These are phyloP conservation scores for Collichthys lucidus DNA, from an alignment of 2,113 vertebrate genomes.

Conservation along the genomic window DNA sequence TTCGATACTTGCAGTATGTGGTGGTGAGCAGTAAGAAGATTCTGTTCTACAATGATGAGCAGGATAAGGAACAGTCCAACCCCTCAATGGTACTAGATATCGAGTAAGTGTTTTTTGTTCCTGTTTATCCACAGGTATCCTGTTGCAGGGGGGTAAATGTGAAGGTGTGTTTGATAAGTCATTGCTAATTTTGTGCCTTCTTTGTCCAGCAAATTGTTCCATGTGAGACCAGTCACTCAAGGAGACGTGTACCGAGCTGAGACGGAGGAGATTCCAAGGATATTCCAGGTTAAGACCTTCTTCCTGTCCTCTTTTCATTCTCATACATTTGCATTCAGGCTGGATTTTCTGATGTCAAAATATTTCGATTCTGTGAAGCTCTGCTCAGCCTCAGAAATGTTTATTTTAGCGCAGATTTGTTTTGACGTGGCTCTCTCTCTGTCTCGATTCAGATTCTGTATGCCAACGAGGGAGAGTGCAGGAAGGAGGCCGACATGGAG, in stretches of 20 bases:
- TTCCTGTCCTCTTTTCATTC: neutral
- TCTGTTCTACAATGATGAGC: constrained; percentile 98
- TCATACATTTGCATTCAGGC: neutral
- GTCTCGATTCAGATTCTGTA: constrained; percentile 90
- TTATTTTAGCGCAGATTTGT: neutral
- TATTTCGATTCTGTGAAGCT: neutral
- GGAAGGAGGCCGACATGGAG: constrained; percentile 95
- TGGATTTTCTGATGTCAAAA: neutral
- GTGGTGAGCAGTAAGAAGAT: constrained; percentile 99
- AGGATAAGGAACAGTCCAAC: constrained; percentile 97
- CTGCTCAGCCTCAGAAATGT: constrained; percentile 1
- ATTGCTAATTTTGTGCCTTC: constrained; percentile 5
- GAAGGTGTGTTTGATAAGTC: neutral
- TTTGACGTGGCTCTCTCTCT: neutral
- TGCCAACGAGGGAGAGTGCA: constrained; percentile 98
- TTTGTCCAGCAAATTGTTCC: constrained; percentile 93
- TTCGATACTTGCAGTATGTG: constrained; percentile 89
- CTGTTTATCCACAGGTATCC: neutral
- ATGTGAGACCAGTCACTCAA: constrained; percentile 98
- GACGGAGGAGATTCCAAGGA: constrained; percentile 97
- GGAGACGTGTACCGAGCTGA: constrained; percentile 99
- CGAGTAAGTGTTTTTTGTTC: constrained; percentile 89
- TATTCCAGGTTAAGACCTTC: constrained; percentile 91
- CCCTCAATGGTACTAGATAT: constrained; percentile 99
- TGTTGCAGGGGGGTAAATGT: neutral